A percentile compares a stretch with the other conserved stretches of the same genome.
Evolutionary conservation across 2,888 invertebrate genomes (phyloP).

Genomic region (Apodemia mormo): DNA sequence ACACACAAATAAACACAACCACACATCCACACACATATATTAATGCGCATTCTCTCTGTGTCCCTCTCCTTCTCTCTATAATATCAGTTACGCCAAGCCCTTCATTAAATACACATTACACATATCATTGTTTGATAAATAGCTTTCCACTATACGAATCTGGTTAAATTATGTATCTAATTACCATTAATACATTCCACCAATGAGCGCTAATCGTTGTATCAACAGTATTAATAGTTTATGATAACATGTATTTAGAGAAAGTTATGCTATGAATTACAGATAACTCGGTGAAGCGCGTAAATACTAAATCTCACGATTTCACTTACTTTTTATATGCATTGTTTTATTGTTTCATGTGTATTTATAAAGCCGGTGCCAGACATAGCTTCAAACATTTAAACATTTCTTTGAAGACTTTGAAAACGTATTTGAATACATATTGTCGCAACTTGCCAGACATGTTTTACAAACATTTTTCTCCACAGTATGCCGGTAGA

Average conservation of each 20-base stretch:
- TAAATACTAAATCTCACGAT: not conserved
- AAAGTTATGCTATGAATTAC: conserved; percentile 6
- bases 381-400: too few relatives aligned
- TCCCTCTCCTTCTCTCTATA: not conserved
- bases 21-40: too few relatives aligned
- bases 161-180: not conserved
- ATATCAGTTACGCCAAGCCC: not conserved
- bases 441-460: too few relatives aligned
- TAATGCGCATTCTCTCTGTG: not conserved
- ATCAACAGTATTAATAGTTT: not conserved
- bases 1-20: too few relatives aligned
- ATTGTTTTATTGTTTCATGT: not conserved
- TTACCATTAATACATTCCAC: conserved; percentile 1
- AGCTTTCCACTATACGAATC: not conserved
- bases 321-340: not conserved
- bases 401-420: too few relatives aligned
- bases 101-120: not conserved
- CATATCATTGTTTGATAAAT: not conserved
- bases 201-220: conserved; percentile 3
- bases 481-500: too few relatives aligned
- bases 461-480: too few relatives aligned
- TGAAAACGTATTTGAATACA: too few relatives aligned
- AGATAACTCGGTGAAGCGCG: conserved; percentile 7
- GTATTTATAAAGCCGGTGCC: not conserved
- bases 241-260: conserved; percentile 1